Evolutionary conservation across 2,888 invertebrate species (phyloP), one percentile per base, ranked within the genome.

Genomic region (Helobdella robusta): DNA sequence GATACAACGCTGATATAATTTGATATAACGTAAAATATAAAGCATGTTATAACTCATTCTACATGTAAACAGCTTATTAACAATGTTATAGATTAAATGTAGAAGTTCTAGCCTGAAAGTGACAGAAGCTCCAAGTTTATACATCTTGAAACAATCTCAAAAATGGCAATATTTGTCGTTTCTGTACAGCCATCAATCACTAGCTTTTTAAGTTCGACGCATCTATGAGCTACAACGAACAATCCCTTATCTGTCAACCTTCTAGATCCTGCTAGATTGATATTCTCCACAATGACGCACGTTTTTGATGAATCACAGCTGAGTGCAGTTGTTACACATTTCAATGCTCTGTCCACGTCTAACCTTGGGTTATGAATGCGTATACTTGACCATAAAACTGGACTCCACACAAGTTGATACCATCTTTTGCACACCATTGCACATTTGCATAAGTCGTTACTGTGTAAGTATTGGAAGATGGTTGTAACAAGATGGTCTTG

Each of bases 91-190:
- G n/a, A n/a, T n/a, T n/a, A n/a, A n/a, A n/a, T n/a, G n/a, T n/a
- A n/a, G n/a, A n/a, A n/a, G n/a, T n/a, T n/a, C n/a, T n/a, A n/a
- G n/a, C 89, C 83, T 82, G 78, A 18, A 65, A 90, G 84, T 80
- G 91, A 89, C 59, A 91, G 84, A 79, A 89, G 89, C 79, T 89
- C 87, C 66, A 91, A 81, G 78, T 88, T 88, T 69, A 85, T 84
- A 77, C 90, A 88, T 75, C 87, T 85, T 2, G 88, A 86, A 64
- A 87, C 84, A 8, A 90, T 83, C 72, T 91, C 89, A 64, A 86
- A 86, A 62, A 91, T 78, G 0, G 89, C 86, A 56, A 86, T 83
- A 73, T 89, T 89, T 61, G 88, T 86, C 73, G 91, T 83, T 67
- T 85, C 85, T 61, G 83, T 83, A 71, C 89, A 87, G 1, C 86